Evolutionary conservation across 37 sponge, comb jelly and placozoan genomes (phyloP).

Genomic region (Spongilla lacustris): DNA sequence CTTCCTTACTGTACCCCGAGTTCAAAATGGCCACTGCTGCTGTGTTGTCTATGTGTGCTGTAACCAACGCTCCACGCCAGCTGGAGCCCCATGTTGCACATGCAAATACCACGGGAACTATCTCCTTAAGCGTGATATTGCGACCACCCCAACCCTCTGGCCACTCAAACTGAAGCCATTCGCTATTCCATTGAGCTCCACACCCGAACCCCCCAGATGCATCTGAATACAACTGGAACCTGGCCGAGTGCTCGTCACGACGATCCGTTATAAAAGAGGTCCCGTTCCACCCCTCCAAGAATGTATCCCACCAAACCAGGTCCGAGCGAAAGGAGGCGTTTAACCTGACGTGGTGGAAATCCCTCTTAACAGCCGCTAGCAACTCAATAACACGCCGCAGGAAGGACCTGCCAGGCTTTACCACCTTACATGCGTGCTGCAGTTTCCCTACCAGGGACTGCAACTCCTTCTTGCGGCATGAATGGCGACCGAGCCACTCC

Average conservation of each 20-base stretch:
- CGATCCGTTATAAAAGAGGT: background rate
- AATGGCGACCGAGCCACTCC: constrained; percentile 2
- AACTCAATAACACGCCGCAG: constrained; percentile 30
- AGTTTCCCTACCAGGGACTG: constrained; percentile 29
- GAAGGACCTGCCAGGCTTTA: constrained; percentile 23
- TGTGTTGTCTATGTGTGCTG: background rate
- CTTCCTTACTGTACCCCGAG: background rate
- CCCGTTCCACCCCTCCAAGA: constrained; percentile 35
- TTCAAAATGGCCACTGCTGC: background rate
- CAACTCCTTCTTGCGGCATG: constrained; percentile 15
- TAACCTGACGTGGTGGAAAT: constrained; percentile 11
- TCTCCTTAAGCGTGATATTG: constrained; percentile 32
- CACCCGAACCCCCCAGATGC: constrained; percentile 47
- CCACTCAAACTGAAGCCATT: constrained; percentile 25
- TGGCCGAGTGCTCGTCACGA: background rate
- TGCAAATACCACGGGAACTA: constrained; percentile 30
- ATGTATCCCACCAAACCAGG: constrained; percentile 39
- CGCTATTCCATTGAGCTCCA: background rate
- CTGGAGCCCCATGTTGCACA: constrained; percentile 21
- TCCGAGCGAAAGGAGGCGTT: constrained; percentile 26
- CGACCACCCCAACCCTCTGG: background rate
- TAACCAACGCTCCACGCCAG: background rate
- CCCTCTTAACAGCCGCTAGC: background rate
- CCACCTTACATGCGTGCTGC: constrained; percentile 7
- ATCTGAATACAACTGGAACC: background rate